Evolutionary conservation across 2,113 vertebrate species (phyloP), one percentile per base, ranked within the genome.

Genomic region (Ancistrus triradiatus): DNA sequence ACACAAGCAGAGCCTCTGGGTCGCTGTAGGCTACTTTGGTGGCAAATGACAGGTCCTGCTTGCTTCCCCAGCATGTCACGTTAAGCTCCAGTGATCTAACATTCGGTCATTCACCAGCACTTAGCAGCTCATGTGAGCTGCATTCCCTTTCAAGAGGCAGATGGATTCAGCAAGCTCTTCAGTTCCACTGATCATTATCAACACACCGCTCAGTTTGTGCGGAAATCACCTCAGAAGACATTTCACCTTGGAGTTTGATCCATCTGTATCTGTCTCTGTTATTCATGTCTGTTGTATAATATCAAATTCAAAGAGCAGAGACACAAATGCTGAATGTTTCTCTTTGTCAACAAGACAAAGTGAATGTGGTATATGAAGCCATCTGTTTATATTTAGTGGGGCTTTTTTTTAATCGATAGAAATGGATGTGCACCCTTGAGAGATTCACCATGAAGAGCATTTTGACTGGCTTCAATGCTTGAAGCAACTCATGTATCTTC

Each of bases 1-100:
- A 88, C 82, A 86, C 79, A 85, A 76, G 70, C 78, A 80, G 77
- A 84, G 85, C 87, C 86, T 83, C 77, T 82, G 70, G 86, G 84
- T 79, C 60, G 83, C 87, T 86, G 81, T 78, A 80, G 84, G 86
- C 86, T 84, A 86, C 80, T 81, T 82, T 76, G 73, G 80, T 51
- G 68, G 83, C 80, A 85, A 87, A 87, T 85, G 85, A 86, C 84
- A 86, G 77, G 66, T 69, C 77, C 79, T 74, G 77, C 76, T 79
- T 81, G 77, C 80, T 83, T 80, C 58, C 60, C 61, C 24, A 59
- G 59, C 66, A 66, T 56, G 66, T 68, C 77, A 84, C 74, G 53
- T 62, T 63, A 68, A 68, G 51, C 59, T 73, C 61, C 61, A 73
- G 40, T 63, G 74, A 75, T 59, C 70, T 49, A 69, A 69, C 55